phyloP scores from a whole-genome alignment of 2,888 invertebrate genomes.

The Polia nebulosa region DNA sequence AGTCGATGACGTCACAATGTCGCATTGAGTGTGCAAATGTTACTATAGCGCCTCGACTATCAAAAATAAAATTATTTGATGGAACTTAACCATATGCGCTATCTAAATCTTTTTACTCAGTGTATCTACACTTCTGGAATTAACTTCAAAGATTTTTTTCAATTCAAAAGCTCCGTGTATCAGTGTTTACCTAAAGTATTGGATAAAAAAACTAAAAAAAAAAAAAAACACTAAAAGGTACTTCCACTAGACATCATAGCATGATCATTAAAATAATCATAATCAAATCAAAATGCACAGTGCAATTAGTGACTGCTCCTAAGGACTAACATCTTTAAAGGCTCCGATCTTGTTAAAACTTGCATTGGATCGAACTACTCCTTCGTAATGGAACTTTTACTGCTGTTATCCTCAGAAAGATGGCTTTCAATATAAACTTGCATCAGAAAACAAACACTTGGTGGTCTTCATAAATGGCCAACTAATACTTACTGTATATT shows the following conservation, averaged over 20 bases:
- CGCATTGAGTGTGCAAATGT: background rate
- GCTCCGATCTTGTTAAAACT: background rate
- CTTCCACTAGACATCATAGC: constrained; percentile 2
- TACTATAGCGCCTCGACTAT: background rate
- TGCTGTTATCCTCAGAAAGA: constrained; percentile 5
- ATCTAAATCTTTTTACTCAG: background rate
- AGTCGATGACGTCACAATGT: background rate
- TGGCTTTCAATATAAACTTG: constrained; percentile 19
- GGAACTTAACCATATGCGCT: background rate
- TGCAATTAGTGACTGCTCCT: constrained; percentile 3
- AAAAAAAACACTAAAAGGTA: background rate
- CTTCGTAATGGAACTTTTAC: constrained; percentile 5
- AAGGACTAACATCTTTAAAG: constrained; percentile 10
- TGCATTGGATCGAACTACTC: background rate
- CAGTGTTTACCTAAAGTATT: constrained; percentile 9
- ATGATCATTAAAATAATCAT: constrained; percentile 6
- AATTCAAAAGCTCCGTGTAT: constrained; percentile 8
- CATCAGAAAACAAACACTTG: background rate
- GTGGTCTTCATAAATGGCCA: background rate
- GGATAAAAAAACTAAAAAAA: background rate
- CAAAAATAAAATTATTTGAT: background rate
- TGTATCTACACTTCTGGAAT: background rate
- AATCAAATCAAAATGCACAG: constrained; percentile 18
- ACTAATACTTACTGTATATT: constrained; percentile 12
- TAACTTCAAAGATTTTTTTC: background rate